Base-by-base conservation (phyloP, 2,797 vertebrate genomes). In the Decapterus maruadsi region DNA sequence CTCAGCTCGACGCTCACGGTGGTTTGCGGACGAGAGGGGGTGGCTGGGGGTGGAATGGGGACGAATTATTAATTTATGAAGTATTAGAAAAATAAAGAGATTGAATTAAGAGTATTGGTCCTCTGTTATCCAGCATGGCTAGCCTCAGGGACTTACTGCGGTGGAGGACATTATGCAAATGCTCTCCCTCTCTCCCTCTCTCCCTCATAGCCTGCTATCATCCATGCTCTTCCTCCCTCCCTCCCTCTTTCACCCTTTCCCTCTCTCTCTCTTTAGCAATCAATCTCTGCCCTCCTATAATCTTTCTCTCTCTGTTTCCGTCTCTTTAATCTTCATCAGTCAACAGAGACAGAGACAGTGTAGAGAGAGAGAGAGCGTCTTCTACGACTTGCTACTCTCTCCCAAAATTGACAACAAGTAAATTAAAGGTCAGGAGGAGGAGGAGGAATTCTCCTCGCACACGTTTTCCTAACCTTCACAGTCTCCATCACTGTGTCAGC, bases 101-200 rank as follows among this genome's bases (percentile, higher is more conserved):
- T 99, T 98, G 98, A 98, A 99, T 99, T 99, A 99, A 98, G 96
- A 97, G 98, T 98, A 98, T 97, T 99, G 97, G 97, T 96, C 96
- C 95, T 95, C 95, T 96, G 96, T 99, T 98, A 98, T 98, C 97
- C 97, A 96, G 97, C 96, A 96, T 96, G 90, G 93, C 87, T 93
- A 96, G 97, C 98, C 98, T 97, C 95, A 94, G 98, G 98, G 97
- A 97, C 94, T 94, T 94, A 95, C 96, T 97, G 95, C 96, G 96
- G 97, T 96, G 96, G 96, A 97, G 97, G 97, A 99, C 97, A 98
- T 99, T 99, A 99, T 99, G 97, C 96, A 98, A 99, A 99, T 99
- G 93, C 92, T 95, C 95, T 95, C 94, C 93, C 94, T 94, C 92
- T 93, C 71, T 74, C 92, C 95, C 95, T 95, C 94, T 93, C 94